Percentiles rank a stretch among this genome's conserved stretches.
Conservation (phyloP, 2,797 vertebrate species). For the Knipowitschia caucasica region DNA sequence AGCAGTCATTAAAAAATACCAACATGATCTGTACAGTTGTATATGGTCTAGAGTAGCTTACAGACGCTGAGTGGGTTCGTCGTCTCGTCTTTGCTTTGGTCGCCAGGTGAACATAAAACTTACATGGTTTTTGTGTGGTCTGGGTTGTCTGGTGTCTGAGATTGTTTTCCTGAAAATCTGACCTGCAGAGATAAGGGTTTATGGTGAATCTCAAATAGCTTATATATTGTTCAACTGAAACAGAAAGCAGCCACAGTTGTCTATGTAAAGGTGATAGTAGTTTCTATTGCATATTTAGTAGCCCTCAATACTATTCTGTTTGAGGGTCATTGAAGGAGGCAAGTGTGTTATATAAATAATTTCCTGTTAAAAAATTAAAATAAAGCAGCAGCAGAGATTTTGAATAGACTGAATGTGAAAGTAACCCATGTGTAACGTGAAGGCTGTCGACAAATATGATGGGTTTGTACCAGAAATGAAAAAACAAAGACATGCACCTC, state of each 20-base stretch:
- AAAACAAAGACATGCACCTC: conserved; percentile 20
- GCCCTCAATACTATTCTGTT: conserved; percentile 54
- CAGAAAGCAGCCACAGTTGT: conserved; percentile 34
- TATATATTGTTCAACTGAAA: conserved; percentile 43
- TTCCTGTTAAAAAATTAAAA: conserved; percentile 49
- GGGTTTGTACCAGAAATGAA: conserved; percentile 31
- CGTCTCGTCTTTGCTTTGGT: conserved; percentile 65
- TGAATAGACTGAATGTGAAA: conserved; percentile 69
- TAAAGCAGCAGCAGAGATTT: conserved; percentile 59
- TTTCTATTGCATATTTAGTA: conserved; percentile 73
- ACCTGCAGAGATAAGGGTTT: conserved; percentile 59
- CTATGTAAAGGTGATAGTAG: conserved; percentile 40
- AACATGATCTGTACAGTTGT: conserved; percentile 52
- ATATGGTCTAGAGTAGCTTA: conserved; percentile 33
- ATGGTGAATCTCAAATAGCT: conserved; percentile 64
- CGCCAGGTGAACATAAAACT: conserved; percentile 59
- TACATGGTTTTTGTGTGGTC: conserved; percentile 34
- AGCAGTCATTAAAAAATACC: conserved; percentile 35
- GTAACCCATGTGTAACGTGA: conserved; percentile 55
- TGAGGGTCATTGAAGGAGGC: conserved; percentile 56
- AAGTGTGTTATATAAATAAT: conserved; percentile 44
- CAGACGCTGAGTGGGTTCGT: conserved; percentile 28
- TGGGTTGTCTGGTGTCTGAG: conserved; percentile 32
- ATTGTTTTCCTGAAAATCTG: conserved; percentile 62
- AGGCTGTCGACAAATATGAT: conserved; percentile 30